Percentiles rank a stretch among this genome's conserved stretches.
phyloP scores from a whole-genome alignment of 2,888 invertebrate species.

The Syrista parreyssii region DNA sequence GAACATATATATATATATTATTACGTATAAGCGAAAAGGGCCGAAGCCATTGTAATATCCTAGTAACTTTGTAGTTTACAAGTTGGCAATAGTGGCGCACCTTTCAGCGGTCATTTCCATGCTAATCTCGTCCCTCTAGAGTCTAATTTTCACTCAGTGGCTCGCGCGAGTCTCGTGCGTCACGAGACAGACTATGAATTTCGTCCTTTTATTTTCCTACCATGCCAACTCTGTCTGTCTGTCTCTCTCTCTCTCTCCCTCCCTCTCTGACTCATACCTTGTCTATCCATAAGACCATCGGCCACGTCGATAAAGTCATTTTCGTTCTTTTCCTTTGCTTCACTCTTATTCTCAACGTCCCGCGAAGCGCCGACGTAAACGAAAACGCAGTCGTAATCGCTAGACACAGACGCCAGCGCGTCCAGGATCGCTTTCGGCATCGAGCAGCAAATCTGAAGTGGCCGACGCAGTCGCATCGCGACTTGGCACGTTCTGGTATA shows the following conservation, averaged over 20 bases:
- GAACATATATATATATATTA: too few relatives aligned
- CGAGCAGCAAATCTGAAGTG: background rate
- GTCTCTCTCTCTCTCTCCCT: conserved; percentile 22
- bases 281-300: background rate
- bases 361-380: background rate
- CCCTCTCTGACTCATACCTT: background rate
- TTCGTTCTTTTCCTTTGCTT: background rate
- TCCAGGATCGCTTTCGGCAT: conserved; percentile 3
- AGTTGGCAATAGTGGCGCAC: too few relatives aligned
- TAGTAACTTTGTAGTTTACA: too few relatives aligned
- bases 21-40: too few relatives aligned
- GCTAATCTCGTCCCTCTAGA: background rate
- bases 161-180: conserved; percentile 38
- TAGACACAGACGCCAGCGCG: background rate
- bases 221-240: conserved; percentile 8
- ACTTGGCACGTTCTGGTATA: conserved; percentile 52
- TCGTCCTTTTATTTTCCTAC: background rate
- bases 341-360: background rate
- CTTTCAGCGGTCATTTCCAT: background rate
- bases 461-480: background rate
- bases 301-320: background rate
- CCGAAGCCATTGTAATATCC: too few relatives aligned
- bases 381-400: background rate
- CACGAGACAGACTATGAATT: conserved; percentile 36
- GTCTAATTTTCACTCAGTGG: background rate